Conservation (phyloP, 2,797 vertebrate species). For the Lacerta agilis region DNA sequence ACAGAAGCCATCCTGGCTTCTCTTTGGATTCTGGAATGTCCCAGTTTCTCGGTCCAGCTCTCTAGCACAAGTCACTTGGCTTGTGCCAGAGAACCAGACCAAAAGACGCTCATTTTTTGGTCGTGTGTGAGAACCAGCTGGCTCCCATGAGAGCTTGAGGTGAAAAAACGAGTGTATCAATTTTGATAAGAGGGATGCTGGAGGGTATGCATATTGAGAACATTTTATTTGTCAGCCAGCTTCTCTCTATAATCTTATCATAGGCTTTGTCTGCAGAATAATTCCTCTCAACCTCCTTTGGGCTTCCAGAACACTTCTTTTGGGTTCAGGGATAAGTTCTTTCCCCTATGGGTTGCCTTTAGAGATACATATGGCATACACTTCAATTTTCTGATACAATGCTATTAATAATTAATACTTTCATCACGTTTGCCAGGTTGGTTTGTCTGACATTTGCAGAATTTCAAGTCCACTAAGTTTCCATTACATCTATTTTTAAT, state of each 20-base stretch:
- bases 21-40: too few relatives aligned
- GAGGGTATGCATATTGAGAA: neutral
- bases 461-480: conserved; percentile 16
- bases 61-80: too few relatives aligned
- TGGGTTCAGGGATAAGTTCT: neutral
- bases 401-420: neutral
- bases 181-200: too few relatives aligned
- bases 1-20: too few relatives aligned
- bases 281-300: neutral
- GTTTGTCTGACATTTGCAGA: neutral
- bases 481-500: conserved; percentile 28
- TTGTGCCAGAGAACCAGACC: too few relatives aligned
- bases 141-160: too few relatives aligned
- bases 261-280: neutral
- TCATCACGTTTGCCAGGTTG: conserved; percentile 41
- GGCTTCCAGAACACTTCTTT: neutral
- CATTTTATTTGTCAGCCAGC: neutral
- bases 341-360: neutral
- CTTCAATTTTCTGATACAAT: neutral
- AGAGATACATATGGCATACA: neutral
- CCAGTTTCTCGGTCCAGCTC: too few relatives aligned
- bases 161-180: too few relatives aligned
- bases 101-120: too few relatives aligned
- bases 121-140: too few relatives aligned
- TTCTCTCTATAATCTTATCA: neutral